Evolutionary conservation across 2,888 invertebrate species (phyloP).

Genomic region (Tetramorium bicarinatum): DNA sequence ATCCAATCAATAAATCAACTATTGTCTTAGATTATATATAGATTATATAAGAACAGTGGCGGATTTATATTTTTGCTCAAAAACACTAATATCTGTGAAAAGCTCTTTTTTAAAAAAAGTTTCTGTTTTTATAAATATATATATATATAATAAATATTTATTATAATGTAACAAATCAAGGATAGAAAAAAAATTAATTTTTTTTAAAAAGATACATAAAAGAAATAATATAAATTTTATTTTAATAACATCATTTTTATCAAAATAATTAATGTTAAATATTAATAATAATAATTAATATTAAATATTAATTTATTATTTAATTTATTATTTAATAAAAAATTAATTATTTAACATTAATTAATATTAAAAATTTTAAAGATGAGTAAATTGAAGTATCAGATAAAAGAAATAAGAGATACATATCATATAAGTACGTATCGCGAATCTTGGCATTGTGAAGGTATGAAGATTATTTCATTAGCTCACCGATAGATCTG

Average conservation of each 20-base stretch:
- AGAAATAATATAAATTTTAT: too few relatives aligned
- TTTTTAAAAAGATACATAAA: not conserved
- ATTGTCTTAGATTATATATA: not conserved
- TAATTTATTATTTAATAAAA: too few relatives aligned
- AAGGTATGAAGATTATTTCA: not conserved
- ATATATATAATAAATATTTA: not conserved
- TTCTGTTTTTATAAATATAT: not conserved
- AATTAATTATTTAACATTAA: too few relatives aligned
- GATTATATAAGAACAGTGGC: not conserved
- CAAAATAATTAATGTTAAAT: not conserved
- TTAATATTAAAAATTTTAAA: not conserved
- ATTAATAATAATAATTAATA: too few relatives aligned
- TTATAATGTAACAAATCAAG: not conserved
- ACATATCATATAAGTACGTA: not conserved
- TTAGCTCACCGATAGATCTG: not conserved
- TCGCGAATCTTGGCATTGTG: not conserved
- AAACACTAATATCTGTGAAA: not conserved
- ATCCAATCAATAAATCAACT: constrained; percentile 12
- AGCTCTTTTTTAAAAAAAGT: not conserved
- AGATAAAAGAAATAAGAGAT: not conserved
- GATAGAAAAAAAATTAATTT: not conserved
- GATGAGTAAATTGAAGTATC: not conserved
- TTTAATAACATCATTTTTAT: not conserved
- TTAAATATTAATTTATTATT: too few relatives aligned
- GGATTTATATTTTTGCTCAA: not conserved